Evolutionary conservation across 35 echinoderm and acorn worm species (phyloP).

Genomic region (Amphiura filiformis): DNA sequence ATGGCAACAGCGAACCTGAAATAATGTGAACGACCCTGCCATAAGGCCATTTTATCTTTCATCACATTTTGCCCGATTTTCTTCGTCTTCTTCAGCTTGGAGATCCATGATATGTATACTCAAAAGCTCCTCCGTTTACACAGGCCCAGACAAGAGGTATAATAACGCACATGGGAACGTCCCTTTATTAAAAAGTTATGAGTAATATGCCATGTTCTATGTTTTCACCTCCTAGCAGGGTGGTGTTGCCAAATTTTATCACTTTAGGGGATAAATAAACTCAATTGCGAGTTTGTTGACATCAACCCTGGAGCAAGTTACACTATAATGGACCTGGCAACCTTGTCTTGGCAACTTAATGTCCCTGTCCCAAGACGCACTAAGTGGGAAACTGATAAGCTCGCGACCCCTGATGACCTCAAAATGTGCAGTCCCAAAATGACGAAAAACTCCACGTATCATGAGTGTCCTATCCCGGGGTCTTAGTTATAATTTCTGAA

Average conservation of each 20-base stretch:
- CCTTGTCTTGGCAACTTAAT: no score
- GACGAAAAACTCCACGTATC: not conserved
- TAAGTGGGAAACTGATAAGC: not conserved
- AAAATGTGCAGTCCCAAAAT: not conserved
- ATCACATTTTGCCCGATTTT: not conserved
- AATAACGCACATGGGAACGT: not conserved
- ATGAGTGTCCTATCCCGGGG: not conserved
- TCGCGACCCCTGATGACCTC: not conserved
- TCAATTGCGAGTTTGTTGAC: not conserved
- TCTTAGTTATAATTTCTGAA: no score
- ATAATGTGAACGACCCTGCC: not conserved
- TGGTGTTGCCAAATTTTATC: not conserved
- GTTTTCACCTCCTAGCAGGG: not conserved
- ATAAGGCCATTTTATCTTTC: not conserved
- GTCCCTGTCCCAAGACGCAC: no score
- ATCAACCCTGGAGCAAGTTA: not conserved
- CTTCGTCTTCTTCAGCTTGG: not conserved
- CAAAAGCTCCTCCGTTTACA: not conserved
- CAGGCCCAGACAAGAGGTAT: not conserved
- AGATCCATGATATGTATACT: not conserved
- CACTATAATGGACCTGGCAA: no score
- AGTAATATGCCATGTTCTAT: not conserved
- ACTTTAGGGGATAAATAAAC: not conserved
- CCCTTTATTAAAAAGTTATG: conserved; percentile 15
- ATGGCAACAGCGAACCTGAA: not conserved